Conservation (phyloP, 1,140 invertebrate species). For the Anadara kagoshimensis region DNA sequence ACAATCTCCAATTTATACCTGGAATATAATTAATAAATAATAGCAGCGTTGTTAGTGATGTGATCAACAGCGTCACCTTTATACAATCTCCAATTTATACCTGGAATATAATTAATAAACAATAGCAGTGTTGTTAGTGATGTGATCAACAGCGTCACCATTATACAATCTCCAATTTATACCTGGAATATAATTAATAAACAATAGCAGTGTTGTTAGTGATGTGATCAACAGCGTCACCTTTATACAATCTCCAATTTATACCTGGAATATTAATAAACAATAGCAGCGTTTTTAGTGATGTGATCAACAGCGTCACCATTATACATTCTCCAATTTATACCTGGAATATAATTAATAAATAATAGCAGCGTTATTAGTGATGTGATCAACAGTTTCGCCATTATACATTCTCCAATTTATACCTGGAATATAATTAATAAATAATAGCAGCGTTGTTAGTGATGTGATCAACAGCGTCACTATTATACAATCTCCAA, state of each 20-base stretch:
- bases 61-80: conserved; percentile 12
- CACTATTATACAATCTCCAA: conserved; percentile 12
- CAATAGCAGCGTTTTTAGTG: conserved; percentile 10
- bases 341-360: too few species aligned
- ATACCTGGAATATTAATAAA: conserved; percentile 27
- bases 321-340: conserved; percentile 15
- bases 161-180: conserved; percentile 16
- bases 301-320: conserved; percentile 13
- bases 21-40: too few species aligned
- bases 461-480: conserved; percentile 8
- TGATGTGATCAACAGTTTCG: conserved; percentile 6
- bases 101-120: too few species aligned
- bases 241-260: conserved; percentile 14
- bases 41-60: conserved; percentile 9
- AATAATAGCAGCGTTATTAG: conserved; percentile 12
- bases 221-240: conserved; percentile 10
- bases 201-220: conserved; percentile 13
- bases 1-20: conserved; percentile 20
- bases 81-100: conserved; percentile 19
- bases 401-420: conserved; percentile 17
- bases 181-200: too few species aligned
- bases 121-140: conserved; percentile 9
- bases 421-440: too few species aligned
- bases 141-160: conserved; percentile 13
- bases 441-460: conserved; percentile 16